Evolutionary conservation across 1,140 invertebrate species (phyloP), one percentile per base, ranked within the genome.

Genomic region (Zaprionus davidi): DNA sequence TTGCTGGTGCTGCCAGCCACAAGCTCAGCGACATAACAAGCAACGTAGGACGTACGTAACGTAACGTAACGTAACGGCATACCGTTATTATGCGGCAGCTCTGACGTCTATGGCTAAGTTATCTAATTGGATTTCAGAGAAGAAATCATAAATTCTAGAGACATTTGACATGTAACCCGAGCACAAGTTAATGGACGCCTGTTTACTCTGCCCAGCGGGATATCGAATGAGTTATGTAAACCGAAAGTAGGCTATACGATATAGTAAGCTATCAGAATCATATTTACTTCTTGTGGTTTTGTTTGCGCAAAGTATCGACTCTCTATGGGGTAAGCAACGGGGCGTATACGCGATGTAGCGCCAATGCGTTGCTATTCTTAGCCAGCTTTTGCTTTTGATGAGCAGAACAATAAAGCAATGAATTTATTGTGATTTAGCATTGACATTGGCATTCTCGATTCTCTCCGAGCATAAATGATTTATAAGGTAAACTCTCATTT

Each of bases 91-190:
- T 81, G 76, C 55, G 38, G 64, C 59, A 49, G 34, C 53, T 79
- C 26, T 73, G 56, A 58, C 55, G 63, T 41, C 22, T 44, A n/a
- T n/a, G 38, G 38, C 20, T 55, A 36, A 17, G 49, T 73, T 73
- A 60, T 71, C 53, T 71, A 88, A 87, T 83, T 80, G 84, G 67
- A 78, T 88, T 72, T 59, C 31, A 51, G 57, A 28, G 38, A 53
- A 55, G 24, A 63, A 63, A 74, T 59, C 55, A 65, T 41, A 69
- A 68, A 64, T 46, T 44, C 15, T 15, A 17, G 15, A 38, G 36
- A 38, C 3, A 38, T 38, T 38, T 38, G 31, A 31, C 31, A 34
- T 34, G 31, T 28, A 6, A 12, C 11, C 12, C 34, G 34, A 11
- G 12, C 34, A 41, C 3, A 15, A 44, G 38, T 46, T 46, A 46